Percentiles rank a stretch among this genome's conserved stretches.
phyloP scores from a whole-genome alignment of 2,797 vertebrate species.

The Paguma larvata region DNA sequence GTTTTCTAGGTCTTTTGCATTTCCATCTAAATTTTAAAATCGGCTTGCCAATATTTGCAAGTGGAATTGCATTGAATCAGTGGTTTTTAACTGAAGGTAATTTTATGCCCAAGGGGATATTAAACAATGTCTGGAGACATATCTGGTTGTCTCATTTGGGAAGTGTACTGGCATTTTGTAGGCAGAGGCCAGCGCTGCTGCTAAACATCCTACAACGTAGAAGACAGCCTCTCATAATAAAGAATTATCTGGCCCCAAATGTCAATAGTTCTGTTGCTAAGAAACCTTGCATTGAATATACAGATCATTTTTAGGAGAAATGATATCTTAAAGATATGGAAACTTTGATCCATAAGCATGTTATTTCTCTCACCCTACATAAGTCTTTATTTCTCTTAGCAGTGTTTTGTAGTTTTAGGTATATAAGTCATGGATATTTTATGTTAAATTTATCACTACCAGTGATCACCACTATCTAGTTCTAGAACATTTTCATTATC shows the following conservation, averaged over 20 bases:
- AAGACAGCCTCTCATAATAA: no score
- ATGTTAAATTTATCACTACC: background rate
- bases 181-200: no score
- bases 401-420: conserved; percentile 27
- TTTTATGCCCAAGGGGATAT: no score
- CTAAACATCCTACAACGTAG: no score
- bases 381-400: background rate
- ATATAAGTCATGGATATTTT: background rate
- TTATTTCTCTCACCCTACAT: background rate
- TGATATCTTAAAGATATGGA: background rate
- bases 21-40: conserved; percentile 8
- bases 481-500: no score
- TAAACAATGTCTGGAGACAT: no score
- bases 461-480: background rate
- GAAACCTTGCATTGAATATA: background rate
- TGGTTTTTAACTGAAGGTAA: no score
- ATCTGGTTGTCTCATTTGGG: no score
- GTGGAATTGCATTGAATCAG: background rate
- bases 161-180: no score
- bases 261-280: no score
- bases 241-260: no score
- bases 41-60: background rate
- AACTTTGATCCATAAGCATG: background rate
- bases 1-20: background rate
- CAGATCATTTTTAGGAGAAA: background rate